phyloP scores from a whole-genome alignment of 1,140 invertebrate species.

The Panulirus ornatus region DNA sequence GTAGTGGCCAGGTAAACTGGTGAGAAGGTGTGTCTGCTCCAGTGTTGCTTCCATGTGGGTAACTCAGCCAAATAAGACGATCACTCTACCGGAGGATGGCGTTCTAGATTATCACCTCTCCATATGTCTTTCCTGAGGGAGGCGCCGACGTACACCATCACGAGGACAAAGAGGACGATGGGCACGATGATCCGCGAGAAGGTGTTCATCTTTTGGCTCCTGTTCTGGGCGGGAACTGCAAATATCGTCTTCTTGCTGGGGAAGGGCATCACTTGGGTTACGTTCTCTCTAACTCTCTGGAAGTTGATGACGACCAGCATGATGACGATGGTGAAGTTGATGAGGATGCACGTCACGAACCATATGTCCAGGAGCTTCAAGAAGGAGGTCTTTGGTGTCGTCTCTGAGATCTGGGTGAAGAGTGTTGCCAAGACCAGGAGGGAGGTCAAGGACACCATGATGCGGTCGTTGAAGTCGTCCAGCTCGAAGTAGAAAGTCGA shows the following conservation, averaged over 20 bases:
- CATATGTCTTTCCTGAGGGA: too few species aligned
- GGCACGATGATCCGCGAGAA: conserved; percentile 50
- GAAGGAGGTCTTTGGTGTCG: conserved; percentile 69
- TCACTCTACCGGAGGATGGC: too few species aligned
- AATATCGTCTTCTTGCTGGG: conserved; percentile 5
- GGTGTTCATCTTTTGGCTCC: conserved; percentile 47
- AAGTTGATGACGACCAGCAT: conserved; percentile 60
- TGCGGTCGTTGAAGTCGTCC: conserved; percentile 74
- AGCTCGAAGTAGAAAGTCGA: conserved; percentile 69
- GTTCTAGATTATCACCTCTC: too few species aligned
- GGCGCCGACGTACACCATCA: conserved; percentile 21
- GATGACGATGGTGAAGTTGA: conserved; percentile 52
- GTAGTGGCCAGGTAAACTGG: too few species aligned
- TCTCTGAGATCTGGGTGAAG: conserved; percentile 72
- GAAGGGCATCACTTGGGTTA: conserved; percentile 17
- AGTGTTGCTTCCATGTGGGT: too few species aligned
- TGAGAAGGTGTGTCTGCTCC: too few species aligned
- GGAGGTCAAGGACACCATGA: conserved; percentile 74
- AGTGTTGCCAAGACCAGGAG: conserved; percentile 72
- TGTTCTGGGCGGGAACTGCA: background rate
- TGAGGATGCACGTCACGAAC: conserved; percentile 51
- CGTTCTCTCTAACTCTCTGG: conserved; percentile 54
- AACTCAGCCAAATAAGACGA: too few species aligned
- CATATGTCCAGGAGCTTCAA: conserved; percentile 51
- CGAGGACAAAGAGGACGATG: conserved; percentile 49